These are phyloP conservation scores for Sinocyclocheilus anophthalmus DNA, from an alignment of 2,113 vertebrate species.

Conservation along the genomic window DNA sequence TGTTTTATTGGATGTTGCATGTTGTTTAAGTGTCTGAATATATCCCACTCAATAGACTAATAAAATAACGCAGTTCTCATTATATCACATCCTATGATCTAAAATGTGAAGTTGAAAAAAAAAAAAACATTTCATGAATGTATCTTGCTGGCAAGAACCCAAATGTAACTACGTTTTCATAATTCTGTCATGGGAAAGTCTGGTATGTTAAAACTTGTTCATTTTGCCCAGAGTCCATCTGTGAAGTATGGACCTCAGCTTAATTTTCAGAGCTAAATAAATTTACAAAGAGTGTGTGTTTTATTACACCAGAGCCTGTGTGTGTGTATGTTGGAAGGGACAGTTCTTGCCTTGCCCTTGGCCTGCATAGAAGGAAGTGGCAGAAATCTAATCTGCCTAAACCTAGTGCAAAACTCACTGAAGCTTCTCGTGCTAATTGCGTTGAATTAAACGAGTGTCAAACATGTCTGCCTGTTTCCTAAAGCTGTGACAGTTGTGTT, in stretches of 20 bases:
- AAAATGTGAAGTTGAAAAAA: slow-evolving; percentile 8
- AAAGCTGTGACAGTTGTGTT: slow-evolving; percentile 50
- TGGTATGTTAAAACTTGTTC: not conserved
- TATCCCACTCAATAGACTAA: slow-evolving; percentile 59
- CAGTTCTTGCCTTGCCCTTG: slow-evolving; percentile 9
- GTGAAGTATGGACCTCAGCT: slow-evolving; percentile 5
- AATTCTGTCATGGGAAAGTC: slow-evolving; percentile 20
- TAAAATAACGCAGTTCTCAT: slow-evolving; percentile 51
- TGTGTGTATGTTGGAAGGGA: slow-evolving; percentile 27
- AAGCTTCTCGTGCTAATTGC: slow-evolving; percentile 49
- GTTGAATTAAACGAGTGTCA: slow-evolving; percentile 55
- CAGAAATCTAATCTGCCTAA: slow-evolving; percentile 28
- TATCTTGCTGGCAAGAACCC: slow-evolving; percentile 50
- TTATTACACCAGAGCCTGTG: slow-evolving; percentile 51
- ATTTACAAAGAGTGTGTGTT: slow-evolving; percentile 61
- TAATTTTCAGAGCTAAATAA: slow-evolving; percentile 53
- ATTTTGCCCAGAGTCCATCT: slow-evolving; percentile 14
- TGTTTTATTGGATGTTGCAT: not conserved
- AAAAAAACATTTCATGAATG: slow-evolving; percentile 38
- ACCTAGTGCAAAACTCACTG: slow-evolving; percentile 43
- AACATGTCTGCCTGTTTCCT: slow-evolving; percentile 49
- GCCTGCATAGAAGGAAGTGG: not conserved
- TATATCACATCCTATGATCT: slow-evolving; percentile 50
- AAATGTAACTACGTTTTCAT: slow-evolving; percentile 38
- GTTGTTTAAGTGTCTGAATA: slow-evolving; percentile 54